phyloP scores from a whole-genome alignment of 2,113 vertebrate genomes.

The Panurus biarmicus region DNA sequence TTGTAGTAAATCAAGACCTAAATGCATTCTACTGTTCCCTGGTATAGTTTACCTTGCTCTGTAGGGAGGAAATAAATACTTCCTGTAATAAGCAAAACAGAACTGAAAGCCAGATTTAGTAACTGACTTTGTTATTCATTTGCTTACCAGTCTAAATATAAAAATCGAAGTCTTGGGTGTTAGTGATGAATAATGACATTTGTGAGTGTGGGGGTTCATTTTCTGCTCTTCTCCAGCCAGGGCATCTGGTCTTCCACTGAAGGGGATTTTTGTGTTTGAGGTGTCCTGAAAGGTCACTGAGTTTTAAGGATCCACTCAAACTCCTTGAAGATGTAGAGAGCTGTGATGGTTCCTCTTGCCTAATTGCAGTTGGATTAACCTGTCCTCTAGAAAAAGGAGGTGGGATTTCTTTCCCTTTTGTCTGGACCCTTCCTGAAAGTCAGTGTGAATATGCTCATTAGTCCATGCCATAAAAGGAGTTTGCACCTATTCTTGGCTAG shows the following conservation, averaged over 20 bases:
- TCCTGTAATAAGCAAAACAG: background rate
- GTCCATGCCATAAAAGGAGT: background rate
- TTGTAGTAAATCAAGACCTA: background rate
- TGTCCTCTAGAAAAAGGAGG: background rate
- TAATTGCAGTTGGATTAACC: background rate
- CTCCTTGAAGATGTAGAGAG: background rate
- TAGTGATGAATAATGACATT: background rate
- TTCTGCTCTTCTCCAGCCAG: background rate
- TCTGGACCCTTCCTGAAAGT: background rate
- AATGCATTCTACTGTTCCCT: background rate
- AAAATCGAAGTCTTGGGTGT: background rate
- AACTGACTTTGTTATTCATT: background rate
- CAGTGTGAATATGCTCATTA: background rate
- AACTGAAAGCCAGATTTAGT: background rate
- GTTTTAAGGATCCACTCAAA: background rate
- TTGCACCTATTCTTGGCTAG: background rate
- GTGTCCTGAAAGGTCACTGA: background rate
- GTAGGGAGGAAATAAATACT: background rate
- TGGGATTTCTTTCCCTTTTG: background rate
- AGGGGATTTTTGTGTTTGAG: background rate
- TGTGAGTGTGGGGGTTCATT: background rate
- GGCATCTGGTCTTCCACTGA: background rate
- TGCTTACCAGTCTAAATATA: background rate
- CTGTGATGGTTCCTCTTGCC: background rate
- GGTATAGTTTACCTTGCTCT: background rate